A percentile compares a stretch with the other conserved stretches of the same genome.
Conservation (phyloP, 2,797 vertebrate species). For the Pipistrellus kuhlii region DNA sequence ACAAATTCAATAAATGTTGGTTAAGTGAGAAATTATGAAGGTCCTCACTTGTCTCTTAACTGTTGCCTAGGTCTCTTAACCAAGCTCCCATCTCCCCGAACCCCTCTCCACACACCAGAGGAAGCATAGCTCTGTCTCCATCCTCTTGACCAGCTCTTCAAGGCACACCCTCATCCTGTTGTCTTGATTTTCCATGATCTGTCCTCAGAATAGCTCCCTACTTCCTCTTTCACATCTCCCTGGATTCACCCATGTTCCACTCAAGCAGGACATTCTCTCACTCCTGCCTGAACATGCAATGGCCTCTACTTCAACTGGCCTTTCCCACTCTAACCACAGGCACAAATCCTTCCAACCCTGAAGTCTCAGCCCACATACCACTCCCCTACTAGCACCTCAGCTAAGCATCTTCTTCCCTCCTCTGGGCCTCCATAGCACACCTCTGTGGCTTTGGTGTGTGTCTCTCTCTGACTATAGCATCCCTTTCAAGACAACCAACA, state of each 20-base stretch:
- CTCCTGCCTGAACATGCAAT: neutral
- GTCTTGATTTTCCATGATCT: rapidly evolving
- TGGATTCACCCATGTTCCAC: neutral
- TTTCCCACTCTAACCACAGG: neutral
- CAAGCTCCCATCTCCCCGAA: rapidly evolving
- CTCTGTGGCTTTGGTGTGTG: neutral
- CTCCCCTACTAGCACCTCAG: rapidly evolving
- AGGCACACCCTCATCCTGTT: neutral
- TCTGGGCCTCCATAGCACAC: neutral
- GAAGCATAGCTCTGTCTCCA: neutral
- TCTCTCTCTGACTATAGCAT: neutral
- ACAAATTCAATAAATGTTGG: neutral
- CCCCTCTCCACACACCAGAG: too few species aligned
- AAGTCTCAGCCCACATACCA: neutral
- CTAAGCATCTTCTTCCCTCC: neutral
- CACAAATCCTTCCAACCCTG: neutral
- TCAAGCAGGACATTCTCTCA: neutral
- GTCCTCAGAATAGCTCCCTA: neutral
- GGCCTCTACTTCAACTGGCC: rapidly evolving
- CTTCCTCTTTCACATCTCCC: neutral
- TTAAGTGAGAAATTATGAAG: neutral
- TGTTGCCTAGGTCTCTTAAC: neutral
- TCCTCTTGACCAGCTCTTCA: neutral
- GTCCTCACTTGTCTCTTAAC: neutral
- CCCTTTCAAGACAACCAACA: neutral